Base-by-base conservation (phyloP, 2,888 invertebrate species). In the Vanessa cardui region DNA sequence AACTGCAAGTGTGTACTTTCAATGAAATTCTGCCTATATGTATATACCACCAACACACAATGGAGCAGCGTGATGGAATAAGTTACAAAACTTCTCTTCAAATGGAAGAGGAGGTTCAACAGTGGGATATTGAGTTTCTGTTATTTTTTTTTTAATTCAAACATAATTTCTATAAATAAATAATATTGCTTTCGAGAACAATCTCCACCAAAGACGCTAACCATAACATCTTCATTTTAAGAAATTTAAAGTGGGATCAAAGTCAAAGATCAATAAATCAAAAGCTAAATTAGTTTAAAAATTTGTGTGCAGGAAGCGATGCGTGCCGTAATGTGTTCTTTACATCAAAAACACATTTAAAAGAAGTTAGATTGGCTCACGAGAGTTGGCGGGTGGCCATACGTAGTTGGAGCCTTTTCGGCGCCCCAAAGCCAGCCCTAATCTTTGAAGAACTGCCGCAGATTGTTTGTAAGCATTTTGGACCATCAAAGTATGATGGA, bases 301-400 rank as follows among this genome's bases (percentile, higher is more conserved):
- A 88, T 88, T 84, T 80, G 78, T 80, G 85, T 83, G 82, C 79
- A 82, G 78, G 80, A 79, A 81, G 83, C 83, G 81, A 84, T 87
- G 88, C 88, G 89, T 89, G 84, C 83, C 82, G 86, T 88, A 89
- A 89, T 88, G 88, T 88, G 90, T 89, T 91, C 87, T 91, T 90
- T 89, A 89, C 89, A 92, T 92, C 91, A 92, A 92, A 92, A 92
- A 92, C 91, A 91, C 90, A 91, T 92, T 92, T 92, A 91, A 90
- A 92, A 91, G 90, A 92, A 92, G 92, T 92, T 92, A 92, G 88
- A 92, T 92, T 92, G 91, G 92, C 91, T 92, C 90, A 89, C 84
- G 79, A 85, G 88, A 90, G 89, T 90, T 90, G 91, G 90, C 90
- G 84, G 77, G 79, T 83, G 86, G 87, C 90, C 91, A 91, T 88